Percentiles rank a stretch among this genome's conserved stretches.
phyloP scores from a whole-genome alignment of 2,113 vertebrate genomes.

The Synchiropus splendidus region DNA sequence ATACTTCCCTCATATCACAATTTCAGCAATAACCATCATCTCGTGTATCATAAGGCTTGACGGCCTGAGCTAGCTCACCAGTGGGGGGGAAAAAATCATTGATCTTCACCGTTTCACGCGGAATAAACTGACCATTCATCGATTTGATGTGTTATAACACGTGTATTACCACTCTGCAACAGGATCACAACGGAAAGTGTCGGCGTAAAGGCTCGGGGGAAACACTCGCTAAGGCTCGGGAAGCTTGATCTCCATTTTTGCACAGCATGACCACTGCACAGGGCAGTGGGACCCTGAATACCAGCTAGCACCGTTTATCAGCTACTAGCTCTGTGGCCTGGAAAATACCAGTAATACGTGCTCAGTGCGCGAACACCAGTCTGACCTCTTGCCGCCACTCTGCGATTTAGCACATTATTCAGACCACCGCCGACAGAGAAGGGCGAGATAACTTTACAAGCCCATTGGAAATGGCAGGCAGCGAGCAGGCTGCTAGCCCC shows the following conservation, averaged over 20 bases:
- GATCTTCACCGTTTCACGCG: constrained; percentile 29
- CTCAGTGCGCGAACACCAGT: constrained; percentile 8
- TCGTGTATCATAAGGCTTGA: constrained; percentile 40
- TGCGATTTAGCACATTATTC: too few species aligned
- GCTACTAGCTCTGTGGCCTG: constrained; percentile 54
- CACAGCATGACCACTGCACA: constrained; percentile 63
- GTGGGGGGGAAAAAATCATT: constrained; percentile 26
- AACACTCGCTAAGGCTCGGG: constrained; percentile 25
- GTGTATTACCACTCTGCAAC: neutral
- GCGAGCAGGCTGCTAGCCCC: constrained; percentile 48
- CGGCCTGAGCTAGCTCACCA: constrained; percentile 51
- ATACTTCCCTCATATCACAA: neutral
- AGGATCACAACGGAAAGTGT: neutral
- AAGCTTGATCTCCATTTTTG: constrained; percentile 46
- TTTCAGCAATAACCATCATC: constrained; percentile 4
- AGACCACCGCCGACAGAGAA: too few species aligned
- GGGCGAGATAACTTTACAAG: neutral
- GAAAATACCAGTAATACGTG: constrained; percentile 48
- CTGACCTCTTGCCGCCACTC: constrained; percentile 1
- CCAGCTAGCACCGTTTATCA: constrained; percentile 63
- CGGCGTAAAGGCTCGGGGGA: constrained; percentile 31
- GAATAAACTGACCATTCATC: constrained; percentile 2
- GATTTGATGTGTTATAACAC: constrained; percentile 4
- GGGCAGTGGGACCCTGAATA: constrained; percentile 59
- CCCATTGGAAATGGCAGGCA: constrained; percentile 33